A percentile compares a stretch with the other conserved stretches of the same genome.
Evolutionary conservation across 2,113 vertebrate genomes (phyloP).

Genomic region (Heterochromis multidens): DNA sequence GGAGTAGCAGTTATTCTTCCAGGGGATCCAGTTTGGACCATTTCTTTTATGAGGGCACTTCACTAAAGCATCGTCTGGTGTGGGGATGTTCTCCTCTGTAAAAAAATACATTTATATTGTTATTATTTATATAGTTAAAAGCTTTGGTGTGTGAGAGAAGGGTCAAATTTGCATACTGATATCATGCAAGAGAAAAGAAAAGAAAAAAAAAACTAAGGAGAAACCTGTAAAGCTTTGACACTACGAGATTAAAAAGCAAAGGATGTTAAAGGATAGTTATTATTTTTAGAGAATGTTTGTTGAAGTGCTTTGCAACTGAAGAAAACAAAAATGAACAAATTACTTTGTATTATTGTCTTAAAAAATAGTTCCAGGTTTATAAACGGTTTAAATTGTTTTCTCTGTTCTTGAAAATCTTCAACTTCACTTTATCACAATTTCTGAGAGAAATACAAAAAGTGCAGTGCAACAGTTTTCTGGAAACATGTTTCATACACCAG

Average conservation of each 20-base stretch:
- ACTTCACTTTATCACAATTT: background rate
- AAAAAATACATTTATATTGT: background rate
- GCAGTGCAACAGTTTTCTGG: background rate
- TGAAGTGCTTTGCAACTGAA: background rate
- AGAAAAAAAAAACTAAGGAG: no score
- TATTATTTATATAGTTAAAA: no score
- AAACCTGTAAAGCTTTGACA: background rate
- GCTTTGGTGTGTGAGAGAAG: no score
- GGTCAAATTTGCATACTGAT: no score
- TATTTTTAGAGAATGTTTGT: background rate
- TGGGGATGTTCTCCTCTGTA: slow-evolving; percentile 74
- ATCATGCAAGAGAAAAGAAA: no score
- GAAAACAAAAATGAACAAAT: background rate
- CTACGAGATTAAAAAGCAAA: background rate
- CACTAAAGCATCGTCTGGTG: slow-evolving; percentile 53
- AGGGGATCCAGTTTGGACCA: slow-evolving; percentile 90
- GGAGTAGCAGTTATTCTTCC: slow-evolving; percentile 88
- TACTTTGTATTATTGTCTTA: background rate
- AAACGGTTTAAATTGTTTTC: background rate
- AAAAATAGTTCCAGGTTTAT: no score
- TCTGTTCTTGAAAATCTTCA: no score
- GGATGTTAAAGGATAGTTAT: background rate
- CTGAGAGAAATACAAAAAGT: background rate
- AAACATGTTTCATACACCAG: background rate
- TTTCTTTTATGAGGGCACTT: slow-evolving; percentile 87